Conservation (phyloP, 2,113 vertebrate genomes). For the Cynocephalus volans region DNA sequence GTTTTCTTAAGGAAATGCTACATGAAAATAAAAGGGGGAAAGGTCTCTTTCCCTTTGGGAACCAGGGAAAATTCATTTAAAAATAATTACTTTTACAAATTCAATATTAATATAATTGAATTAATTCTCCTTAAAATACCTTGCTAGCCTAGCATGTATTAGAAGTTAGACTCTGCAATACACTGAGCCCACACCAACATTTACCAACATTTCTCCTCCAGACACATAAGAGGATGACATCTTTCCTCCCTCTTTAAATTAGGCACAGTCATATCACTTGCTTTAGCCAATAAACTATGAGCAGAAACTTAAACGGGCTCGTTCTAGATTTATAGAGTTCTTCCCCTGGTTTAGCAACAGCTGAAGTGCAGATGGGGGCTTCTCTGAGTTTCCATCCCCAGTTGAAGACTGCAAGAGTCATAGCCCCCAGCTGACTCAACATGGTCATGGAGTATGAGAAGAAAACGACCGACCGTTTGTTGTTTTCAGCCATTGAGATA, state of each 20-base stretch:
- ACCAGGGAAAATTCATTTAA: background rate
- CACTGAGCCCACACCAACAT: fast-evolving
- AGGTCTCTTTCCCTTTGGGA: background rate
- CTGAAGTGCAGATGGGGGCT: background rate
- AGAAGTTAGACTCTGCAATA: background rate
- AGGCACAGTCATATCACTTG: background rate
- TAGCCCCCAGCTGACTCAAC: background rate
- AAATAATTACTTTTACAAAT: background rate
- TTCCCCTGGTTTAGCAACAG: background rate
- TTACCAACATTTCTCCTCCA: background rate
- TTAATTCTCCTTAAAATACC: background rate
- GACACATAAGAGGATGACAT: background rate
- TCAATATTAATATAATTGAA: background rate
- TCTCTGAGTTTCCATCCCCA: background rate
- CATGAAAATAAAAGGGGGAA: background rate
- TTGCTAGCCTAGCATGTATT: background rate
- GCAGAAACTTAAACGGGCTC: background rate
- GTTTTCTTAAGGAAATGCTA: background rate
- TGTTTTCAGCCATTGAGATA: background rate
- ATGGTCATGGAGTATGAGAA: background rate
- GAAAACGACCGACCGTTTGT: background rate
- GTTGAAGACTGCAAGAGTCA: background rate
- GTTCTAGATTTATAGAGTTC: background rate
- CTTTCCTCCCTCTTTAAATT: background rate
- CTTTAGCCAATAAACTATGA: background rate